phyloP scores from a whole-genome alignment of 2,888 invertebrate species.

The Autographa gamma region DNA sequence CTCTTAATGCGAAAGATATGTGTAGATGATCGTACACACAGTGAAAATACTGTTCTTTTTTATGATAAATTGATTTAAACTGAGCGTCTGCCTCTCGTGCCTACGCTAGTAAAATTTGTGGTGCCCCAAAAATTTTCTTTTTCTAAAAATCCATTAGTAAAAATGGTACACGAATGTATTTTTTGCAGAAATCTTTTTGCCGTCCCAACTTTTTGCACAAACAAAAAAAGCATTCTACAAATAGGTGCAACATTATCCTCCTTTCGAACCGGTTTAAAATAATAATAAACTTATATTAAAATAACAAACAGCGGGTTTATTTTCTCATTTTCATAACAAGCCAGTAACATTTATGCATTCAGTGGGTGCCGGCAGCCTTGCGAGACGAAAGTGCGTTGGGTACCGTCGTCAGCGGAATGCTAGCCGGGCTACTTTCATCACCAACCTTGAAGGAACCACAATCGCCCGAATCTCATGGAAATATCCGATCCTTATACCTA shows the following conservation, averaged over 20 bases:
- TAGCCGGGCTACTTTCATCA: constrained; percentile 76
- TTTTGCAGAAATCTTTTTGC: neutral
- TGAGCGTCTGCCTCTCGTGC: no score
- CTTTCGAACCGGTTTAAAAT: neutral
- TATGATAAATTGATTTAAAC: no score
- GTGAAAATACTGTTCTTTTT: no score
- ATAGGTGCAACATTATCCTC: neutral
- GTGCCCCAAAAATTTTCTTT: no score
- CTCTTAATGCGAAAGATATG: no score
- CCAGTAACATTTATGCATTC: constrained; percentile 45
- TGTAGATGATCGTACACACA: no score
- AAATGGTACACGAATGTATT: neutral
- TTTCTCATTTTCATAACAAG: constrained; percentile 46
- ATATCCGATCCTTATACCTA: constrained; percentile 60
- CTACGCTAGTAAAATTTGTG: no score
- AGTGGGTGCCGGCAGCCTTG: constrained; percentile 73
- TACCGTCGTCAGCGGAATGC: constrained; percentile 73
- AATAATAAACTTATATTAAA: constrained; percentile 7
- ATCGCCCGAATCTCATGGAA: constrained; percentile 71
- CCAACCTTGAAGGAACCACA: constrained; percentile 68
- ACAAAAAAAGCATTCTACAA: neutral
- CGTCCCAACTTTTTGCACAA: neutral
- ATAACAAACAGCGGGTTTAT: constrained; percentile 18
- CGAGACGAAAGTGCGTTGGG: constrained; percentile 78
- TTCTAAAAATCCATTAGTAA: no score